phyloP scores from a whole-genome alignment of 2,888 invertebrate genomes.

The Cephus nigrinus region DNA sequence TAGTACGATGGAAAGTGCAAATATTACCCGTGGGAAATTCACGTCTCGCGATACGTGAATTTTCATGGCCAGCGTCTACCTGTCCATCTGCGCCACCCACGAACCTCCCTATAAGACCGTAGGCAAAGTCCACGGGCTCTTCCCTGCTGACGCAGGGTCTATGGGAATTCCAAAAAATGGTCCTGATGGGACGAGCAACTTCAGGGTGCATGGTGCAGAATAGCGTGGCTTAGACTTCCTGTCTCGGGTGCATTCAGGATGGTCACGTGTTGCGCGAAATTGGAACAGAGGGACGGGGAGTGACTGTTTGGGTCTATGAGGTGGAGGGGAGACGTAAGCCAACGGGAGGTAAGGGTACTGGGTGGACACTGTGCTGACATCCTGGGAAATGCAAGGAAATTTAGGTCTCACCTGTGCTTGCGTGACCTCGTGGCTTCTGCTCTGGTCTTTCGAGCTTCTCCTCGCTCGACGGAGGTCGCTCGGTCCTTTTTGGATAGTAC shows the following conservation, averaged over 20 bases:
- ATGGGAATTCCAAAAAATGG: neutral
- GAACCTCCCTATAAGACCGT: neutral
- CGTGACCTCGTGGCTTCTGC: slow-evolving; percentile 53
- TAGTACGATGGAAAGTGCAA: neutral
- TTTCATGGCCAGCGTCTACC: neutral
- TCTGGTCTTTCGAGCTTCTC: slow-evolving; percentile 59
- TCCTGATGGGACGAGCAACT: neutral
- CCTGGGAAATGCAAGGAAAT: slow-evolving; percentile 10
- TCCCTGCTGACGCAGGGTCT: neutral
- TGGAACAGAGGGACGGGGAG: neutral
- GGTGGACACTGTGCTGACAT: neutral
- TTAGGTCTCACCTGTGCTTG: slow-evolving; percentile 58
- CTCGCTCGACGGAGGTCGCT: slow-evolving; percentile 59
- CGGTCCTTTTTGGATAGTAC: slow-evolving; percentile 61
- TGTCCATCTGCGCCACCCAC: neutral
- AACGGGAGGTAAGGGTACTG: neutral
- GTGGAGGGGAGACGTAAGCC: slow-evolving; percentile 20
- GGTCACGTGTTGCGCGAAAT: neutral
- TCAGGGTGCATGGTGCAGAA: slow-evolving; percentile 60
- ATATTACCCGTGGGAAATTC: neutral
- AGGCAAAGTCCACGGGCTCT: neutral
- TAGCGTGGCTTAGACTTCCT: slow-evolving; percentile 43
- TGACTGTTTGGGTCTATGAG: neutral
- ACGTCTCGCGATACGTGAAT: neutral
- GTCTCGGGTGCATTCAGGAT: neutral